These are phyloP conservation scores for Pocillopora verrucosa DNA, from an alignment of 64 coral and sea anemone species.

Conservation along the genomic window DNA sequence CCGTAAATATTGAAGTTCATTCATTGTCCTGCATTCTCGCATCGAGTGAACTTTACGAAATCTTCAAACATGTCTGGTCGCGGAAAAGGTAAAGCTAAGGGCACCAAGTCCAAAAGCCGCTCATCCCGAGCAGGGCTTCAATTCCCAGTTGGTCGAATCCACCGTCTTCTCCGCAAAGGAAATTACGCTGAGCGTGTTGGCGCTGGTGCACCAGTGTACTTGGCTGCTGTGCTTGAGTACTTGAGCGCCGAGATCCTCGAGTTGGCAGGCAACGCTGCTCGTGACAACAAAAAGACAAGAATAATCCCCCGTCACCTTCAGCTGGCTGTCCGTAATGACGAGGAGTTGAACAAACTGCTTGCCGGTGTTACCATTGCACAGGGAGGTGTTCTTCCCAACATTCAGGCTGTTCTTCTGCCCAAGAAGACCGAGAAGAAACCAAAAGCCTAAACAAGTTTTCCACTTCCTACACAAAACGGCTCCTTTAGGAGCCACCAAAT, in stretches of 20 bases:
- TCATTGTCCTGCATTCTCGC: background rate
- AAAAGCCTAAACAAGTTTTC: background rate
- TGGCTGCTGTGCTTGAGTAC: background rate
- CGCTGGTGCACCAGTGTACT: slow-evolving; percentile 3
- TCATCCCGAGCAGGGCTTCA: slow-evolving; percentile 20
- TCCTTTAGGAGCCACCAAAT: slow-evolving; percentile 31
- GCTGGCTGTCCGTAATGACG: slow-evolving; percentile 1
- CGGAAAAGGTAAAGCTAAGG: slow-evolving; percentile 15
- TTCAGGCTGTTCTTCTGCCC: slow-evolving; percentile 19
- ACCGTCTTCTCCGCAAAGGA: slow-evolving; percentile 6
- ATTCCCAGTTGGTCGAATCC: slow-evolving; percentile 9
- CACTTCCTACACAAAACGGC: background rate
- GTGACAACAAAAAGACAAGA: slow-evolving; percentile 4
- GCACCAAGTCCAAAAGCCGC: slow-evolving; percentile 20
- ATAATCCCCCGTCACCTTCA: background rate
- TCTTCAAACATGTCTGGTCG: slow-evolving; percentile 4
- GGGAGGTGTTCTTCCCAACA: slow-evolving; percentile 15
- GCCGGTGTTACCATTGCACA: background rate
- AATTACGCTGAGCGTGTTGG: slow-evolving; percentile 7
- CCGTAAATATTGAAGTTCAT: background rate
- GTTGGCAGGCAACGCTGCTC: slow-evolving; percentile 11
- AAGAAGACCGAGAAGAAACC: slow-evolving; percentile 23
- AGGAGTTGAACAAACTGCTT: background rate
- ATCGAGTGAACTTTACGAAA: background rate
- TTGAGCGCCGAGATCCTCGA: slow-evolving; percentile 5